Percentiles rank a stretch among this genome's conserved stretches.
These are phyloP conservation scores for Heterodera schachtii DNA, from an alignment of 1,140 invertebrate genomes.

Conservation along the genomic window DNA sequence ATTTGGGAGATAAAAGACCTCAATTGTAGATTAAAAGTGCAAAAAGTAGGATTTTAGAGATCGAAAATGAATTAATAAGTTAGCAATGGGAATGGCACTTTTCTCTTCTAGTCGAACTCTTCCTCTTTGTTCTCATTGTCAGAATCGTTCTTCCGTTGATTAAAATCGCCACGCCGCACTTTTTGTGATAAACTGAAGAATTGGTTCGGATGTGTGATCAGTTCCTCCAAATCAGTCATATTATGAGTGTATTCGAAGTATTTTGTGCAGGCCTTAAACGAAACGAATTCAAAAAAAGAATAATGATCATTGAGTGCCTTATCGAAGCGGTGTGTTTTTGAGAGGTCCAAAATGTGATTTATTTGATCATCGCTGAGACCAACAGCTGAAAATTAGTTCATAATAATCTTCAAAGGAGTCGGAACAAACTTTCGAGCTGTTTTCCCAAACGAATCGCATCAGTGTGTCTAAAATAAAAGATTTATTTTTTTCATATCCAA, in stretches of 20 bases:
- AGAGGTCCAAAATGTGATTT: constrained; percentile 6
- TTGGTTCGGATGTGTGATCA: constrained; percentile 86
- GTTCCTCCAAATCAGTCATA: constrained; percentile 44
- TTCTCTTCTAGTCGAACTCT: background rate
- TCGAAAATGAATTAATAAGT: too few relatives aligned
- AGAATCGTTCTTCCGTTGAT: background rate
- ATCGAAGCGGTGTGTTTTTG: constrained; percentile 52
- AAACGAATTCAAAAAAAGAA: background rate
- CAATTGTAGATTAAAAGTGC: too few relatives aligned
- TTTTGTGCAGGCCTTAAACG: constrained; percentile 40
- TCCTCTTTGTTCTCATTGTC: background rate
- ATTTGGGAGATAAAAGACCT: too few relatives aligned
- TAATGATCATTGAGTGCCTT: constrained; percentile 3
- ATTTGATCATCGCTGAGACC: constrained; percentile 9
- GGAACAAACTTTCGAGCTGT: constrained; percentile 48
- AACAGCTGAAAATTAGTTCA: background rate
- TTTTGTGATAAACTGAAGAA: constrained; percentile 82
- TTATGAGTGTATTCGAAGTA: constrained; percentile 45
- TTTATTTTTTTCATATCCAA: constrained; percentile 67
- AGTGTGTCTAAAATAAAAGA: constrained; percentile 8
- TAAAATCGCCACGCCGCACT: constrained; percentile 24
- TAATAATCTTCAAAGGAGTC: background rate
- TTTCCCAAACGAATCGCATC: constrained; percentile 26
- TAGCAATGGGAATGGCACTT: background rate
- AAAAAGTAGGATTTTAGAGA: background rate